phyloP scores from a whole-genome alignment of 2,797 vertebrate species.

The Acanthornis magna region DNA sequence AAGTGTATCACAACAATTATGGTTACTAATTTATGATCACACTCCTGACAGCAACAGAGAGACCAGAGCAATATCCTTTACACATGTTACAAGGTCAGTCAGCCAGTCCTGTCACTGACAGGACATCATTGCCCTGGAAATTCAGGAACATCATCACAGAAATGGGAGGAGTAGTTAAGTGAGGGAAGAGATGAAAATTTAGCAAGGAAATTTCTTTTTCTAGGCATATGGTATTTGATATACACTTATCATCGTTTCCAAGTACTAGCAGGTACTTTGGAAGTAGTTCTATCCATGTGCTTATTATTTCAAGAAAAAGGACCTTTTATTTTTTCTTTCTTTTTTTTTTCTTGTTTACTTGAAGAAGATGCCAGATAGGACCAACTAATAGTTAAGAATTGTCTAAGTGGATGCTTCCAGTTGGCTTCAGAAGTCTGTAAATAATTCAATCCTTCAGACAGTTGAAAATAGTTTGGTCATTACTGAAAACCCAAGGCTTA shows the following conservation, averaged over 20 bases:
- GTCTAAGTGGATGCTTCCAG: neutral
- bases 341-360: neutral
- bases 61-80: neutral
- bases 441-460: neutral
- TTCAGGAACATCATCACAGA: neutral
- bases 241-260: neutral
- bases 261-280: neutral
- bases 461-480: neutral
- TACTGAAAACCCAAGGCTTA: neutral
- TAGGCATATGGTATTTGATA: neutral
- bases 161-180: neutral
- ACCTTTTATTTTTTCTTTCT: neutral
- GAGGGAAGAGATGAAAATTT: neutral
- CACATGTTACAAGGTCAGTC: neutral
- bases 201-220: neutral
- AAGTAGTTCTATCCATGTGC: neutral
- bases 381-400: neutral
- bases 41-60: conserved; percentile 35
- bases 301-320: neutral
- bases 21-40: neutral
- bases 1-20: neutral
- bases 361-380: neutral
- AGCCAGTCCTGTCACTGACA: neutral
- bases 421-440: neutral
- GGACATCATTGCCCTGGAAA: neutral